A percentile compares a stretch with the other conserved stretches of the same genome.
phyloP scores from a whole-genome alignment of 2,888 invertebrate genomes.

The Nemapogon koenigi region DNA sequence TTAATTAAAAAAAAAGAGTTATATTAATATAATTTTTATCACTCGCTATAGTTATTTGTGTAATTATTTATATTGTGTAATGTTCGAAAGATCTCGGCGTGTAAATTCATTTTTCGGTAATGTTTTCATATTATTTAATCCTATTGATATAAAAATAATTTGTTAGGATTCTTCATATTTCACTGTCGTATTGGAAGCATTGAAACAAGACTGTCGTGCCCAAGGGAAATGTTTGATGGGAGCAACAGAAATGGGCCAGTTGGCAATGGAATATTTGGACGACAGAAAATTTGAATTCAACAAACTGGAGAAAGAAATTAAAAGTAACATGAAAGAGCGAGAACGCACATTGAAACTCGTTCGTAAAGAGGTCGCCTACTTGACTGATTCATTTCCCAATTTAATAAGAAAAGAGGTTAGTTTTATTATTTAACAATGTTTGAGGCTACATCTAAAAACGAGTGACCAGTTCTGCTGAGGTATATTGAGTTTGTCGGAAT shows the following conservation, averaged over 20 bases:
- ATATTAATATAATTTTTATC: too few species aligned
- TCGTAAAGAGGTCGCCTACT: constrained; percentile 44
- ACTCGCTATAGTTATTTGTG: too few species aligned
- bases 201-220: constrained; percentile 63
- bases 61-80: too few species aligned
- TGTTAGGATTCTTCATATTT: constrained; percentile 71
- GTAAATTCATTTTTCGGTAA: too few species aligned
- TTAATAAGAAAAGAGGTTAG: constrained; percentile 51
- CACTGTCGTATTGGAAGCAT: constrained; percentile 64
- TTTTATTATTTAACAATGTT: too few species aligned
- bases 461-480: too few species aligned
- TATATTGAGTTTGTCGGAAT: too few species aligned
- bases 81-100: too few species aligned
- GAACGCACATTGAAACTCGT: constrained; percentile 61
- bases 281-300: constrained; percentile 68
- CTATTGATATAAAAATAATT: not conserved
- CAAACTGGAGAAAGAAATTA: constrained; percentile 63
- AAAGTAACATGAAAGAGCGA: constrained; percentile 68
- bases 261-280: constrained; percentile 71
- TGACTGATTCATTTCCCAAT: constrained; percentile 48
- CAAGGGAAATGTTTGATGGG: constrained; percentile 70
- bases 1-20: too few species aligned
- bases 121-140: too few species aligned
- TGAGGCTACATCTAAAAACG: too few species aligned
- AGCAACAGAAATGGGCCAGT: constrained; percentile 70